Evolutionary conservation across 2,888 invertebrate species (phyloP).

Genomic region (Ectemnius cavifrons): DNA sequence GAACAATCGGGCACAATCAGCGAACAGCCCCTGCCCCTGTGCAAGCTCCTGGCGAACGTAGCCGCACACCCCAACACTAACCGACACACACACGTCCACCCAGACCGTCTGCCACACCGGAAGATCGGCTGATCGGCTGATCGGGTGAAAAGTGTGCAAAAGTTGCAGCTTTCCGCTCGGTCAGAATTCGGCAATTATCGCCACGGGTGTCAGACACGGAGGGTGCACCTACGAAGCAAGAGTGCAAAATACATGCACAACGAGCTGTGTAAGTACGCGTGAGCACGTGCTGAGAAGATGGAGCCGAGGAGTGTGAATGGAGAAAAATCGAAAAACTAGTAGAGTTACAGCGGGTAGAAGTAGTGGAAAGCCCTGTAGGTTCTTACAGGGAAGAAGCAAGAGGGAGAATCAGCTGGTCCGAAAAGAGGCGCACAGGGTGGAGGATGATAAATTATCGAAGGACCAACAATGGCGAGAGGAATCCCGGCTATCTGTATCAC

Average conservation of each 20-base stretch:
- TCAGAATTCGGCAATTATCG: constrained; percentile 52
- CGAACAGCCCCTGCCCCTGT: constrained; percentile 30
- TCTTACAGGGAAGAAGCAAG: neutral
- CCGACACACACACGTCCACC: neutral
- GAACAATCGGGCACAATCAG: constrained; percentile 63
- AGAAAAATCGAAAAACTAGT: no score
- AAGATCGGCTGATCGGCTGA: constrained; percentile 43
- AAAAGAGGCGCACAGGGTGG: constrained; percentile 46
- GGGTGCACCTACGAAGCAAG: neutral
- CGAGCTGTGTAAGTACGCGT: no score
- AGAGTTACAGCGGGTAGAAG: no score
- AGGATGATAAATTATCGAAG: constrained; percentile 63
- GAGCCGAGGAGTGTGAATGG: neutral
- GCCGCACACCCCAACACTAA: constrained; percentile 6
- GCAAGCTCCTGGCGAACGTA: constrained; percentile 22
- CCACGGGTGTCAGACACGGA: constrained; percentile 48
- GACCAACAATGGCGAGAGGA: constrained; percentile 58
- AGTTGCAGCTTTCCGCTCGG: constrained; percentile 41
- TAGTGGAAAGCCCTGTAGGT: no score
- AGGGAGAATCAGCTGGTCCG: constrained; percentile 10
- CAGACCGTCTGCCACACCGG: neutral
- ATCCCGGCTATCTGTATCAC: constrained; percentile 47
- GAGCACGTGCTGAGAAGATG: no score
- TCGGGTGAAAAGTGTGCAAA: constrained; percentile 57
- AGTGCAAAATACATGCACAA: no score